Percentiles rank a stretch among this genome's conserved stretches.
phyloP scores from a whole-genome alignment of 92 coral and sea anemone species.

The Isaurus tuberculatus region DNA sequence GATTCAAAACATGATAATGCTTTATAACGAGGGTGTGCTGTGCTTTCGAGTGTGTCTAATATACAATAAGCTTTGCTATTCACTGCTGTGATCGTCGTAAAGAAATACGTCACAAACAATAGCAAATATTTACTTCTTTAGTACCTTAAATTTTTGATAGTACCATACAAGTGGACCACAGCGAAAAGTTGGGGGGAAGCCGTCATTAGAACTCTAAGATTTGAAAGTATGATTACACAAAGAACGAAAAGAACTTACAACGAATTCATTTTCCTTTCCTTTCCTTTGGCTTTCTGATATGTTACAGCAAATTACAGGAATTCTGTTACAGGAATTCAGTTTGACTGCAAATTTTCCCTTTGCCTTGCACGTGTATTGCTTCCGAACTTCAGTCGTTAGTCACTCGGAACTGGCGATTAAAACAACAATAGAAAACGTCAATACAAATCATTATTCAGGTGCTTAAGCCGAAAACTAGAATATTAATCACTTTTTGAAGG shows the following conservation, averaged over 20 bases:
- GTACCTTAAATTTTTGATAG: not conserved
- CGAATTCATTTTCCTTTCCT: not conserved
- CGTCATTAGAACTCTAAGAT: not conserved
- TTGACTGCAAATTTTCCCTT: not conserved
- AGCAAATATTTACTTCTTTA: slow-evolving; percentile 19
- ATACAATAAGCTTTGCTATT: slow-evolving; percentile 25
- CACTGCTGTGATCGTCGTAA: not conserved
- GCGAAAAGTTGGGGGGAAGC: not conserved
- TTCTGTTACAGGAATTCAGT: slow-evolving; percentile 15
- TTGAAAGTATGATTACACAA: not conserved
- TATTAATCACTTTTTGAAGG: not conserved
- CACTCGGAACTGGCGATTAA: slow-evolving; percentile 9
- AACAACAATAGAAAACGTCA: slow-evolving; percentile 26
- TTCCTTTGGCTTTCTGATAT: not conserved
- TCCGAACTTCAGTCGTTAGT: not conserved
- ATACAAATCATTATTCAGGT: slow-evolving; percentile 1
- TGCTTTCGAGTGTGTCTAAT: slow-evolving; percentile 35
- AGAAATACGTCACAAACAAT: slow-evolving; percentile 23
- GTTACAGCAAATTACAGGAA: not conserved
- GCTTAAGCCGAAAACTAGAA: slow-evolving; percentile 24
- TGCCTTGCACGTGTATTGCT: not conserved
- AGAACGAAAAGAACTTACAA: slow-evolving; percentile 4
- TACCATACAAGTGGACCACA: not conserved
- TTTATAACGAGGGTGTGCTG: not conserved
- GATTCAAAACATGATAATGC: slow-evolving; percentile 9